These are phyloP conservation scores for Arctocebus calabarensis DNA, from an alignment of 2,797 vertebrate species.

Conservation along the genomic window DNA sequence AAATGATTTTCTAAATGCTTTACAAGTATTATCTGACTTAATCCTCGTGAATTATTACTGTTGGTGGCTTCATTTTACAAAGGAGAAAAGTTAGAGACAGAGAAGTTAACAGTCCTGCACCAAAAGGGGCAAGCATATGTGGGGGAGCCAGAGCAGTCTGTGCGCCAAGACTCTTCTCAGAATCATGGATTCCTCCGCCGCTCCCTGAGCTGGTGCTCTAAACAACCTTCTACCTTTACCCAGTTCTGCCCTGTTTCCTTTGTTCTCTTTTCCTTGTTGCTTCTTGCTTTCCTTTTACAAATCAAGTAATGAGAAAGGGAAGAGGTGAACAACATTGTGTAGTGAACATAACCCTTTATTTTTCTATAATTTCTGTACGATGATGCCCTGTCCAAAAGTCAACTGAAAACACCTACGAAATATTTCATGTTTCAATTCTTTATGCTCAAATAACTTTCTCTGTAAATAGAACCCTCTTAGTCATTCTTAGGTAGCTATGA, in stretches of 20 bases:
- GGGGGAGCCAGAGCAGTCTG: accelerated
- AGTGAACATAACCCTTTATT: neutral
- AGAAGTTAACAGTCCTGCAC: neutral
- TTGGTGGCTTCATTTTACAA: neutral
- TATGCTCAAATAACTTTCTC: neutral
- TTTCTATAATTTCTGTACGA: neutral
- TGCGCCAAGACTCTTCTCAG: accelerated
- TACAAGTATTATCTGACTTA: neutral
- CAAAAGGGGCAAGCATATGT: neutral
- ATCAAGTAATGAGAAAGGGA: neutral
- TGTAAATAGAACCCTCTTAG: constrained; percentile 18
- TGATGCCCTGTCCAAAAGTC: neutral
- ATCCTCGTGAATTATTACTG: neutral
- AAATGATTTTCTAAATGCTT: neutral
- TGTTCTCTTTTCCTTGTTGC: neutral
- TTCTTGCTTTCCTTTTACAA: neutral
- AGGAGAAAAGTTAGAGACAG: neutral
- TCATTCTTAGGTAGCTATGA: constrained; percentile 44
- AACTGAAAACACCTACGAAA: neutral
- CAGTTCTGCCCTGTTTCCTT: neutral
- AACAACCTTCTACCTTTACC: neutral
- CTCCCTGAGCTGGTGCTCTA: neutral
- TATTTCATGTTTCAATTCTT: neutral
- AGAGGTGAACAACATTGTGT: neutral
- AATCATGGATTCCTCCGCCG: accelerated